A percentile compares a stretch with the other conserved stretches of the same genome.
phyloP scores from a whole-genome alignment of 2,888 invertebrate genomes.

The Phyllotreta cruciferae region DNA sequence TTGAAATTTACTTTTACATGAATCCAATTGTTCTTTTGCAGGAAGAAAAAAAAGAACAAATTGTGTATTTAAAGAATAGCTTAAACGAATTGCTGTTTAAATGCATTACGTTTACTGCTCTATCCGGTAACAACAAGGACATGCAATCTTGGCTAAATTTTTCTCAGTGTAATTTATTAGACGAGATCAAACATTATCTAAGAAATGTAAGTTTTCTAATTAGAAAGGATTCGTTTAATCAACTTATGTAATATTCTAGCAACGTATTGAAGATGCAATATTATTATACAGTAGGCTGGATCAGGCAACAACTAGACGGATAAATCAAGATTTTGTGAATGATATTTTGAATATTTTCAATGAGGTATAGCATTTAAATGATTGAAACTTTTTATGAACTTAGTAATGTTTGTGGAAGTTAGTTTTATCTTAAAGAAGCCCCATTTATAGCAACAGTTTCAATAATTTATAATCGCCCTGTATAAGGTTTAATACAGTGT shows the following conservation, averaged over 20 bases:
- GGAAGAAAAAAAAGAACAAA: slow-evolving; percentile 20
- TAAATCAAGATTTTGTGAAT: slow-evolving; percentile 43
- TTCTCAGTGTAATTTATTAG: slow-evolving; percentile 56
- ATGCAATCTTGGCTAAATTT: slow-evolving; percentile 60
- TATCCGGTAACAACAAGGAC: slow-evolving; percentile 42
- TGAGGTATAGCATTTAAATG: slow-evolving; percentile 39
- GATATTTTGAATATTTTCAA: slow-evolving; percentile 46
- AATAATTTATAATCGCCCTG: too few relatives aligned
- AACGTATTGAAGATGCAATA: slow-evolving; percentile 51
- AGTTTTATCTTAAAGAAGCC: too few relatives aligned
- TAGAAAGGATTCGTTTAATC: not conserved
- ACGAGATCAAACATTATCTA: slow-evolving; percentile 56
- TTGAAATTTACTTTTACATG: slow-evolving; percentile 3
- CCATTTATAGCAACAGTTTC: too few relatives aligned
- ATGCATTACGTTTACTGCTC: slow-evolving; percentile 58
- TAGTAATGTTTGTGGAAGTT: too few relatives aligned
- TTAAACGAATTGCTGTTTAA: slow-evolving; percentile 48
- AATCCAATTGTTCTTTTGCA: not conserved
- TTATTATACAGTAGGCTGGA: slow-evolving; percentile 52
- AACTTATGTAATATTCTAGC: slow-evolving; percentile 43
- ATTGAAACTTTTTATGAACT: too few relatives aligned
- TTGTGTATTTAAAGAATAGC: slow-evolving; percentile 16
- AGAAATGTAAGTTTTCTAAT: slow-evolving; percentile 52
- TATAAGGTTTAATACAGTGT: too few relatives aligned
- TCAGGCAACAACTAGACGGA: slow-evolving; percentile 32